phyloP scores from a whole-genome alignment of 2,888 invertebrate genomes.

The Scaptomyza flava region DNA sequence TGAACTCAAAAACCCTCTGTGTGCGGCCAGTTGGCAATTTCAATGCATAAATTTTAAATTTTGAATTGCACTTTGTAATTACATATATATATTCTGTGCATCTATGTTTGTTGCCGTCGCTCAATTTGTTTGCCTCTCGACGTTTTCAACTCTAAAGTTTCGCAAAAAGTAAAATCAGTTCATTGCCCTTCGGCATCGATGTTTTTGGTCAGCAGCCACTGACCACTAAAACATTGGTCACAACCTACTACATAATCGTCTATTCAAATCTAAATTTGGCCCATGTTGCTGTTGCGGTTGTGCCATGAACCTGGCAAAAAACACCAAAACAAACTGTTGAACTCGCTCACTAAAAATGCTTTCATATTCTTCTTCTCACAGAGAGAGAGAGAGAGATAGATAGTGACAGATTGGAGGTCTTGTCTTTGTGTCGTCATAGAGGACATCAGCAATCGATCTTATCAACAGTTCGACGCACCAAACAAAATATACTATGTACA shows the following conservation, averaged over 20 bases:
- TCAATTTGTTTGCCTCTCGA: background rate
- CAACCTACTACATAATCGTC: constrained; percentile 19
- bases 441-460: constrained; percentile 47
- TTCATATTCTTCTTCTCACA: background rate
- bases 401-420: constrained; percentile 27
- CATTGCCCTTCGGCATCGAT: constrained; percentile 36
- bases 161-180: constrained; percentile 13
- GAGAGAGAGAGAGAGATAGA: background rate
- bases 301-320: constrained; percentile 24
- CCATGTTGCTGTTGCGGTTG: background rate
- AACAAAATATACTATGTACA: background rate
- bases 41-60: constrained; percentile 25
- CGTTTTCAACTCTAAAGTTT: constrained; percentile 25
- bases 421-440: constrained; percentile 21
- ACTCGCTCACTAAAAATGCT: background rate
- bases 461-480: constrained; percentile 56
- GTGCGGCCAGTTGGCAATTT: constrained; percentile 28
- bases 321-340: constrained; percentile 8
- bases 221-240: constrained; percentile 3
- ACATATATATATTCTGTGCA: constrained; percentile 2
- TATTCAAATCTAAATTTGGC: constrained; percentile 20
- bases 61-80: constrained; percentile 18
- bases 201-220: constrained; percentile 3
- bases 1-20: constrained; percentile 2
- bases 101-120: constrained; percentile 5